Percentiles rank a stretch among this genome's conserved stretches.
phyloP scores from a whole-genome alignment of 2,797 vertebrate species.

The Chromis chromis region DNA sequence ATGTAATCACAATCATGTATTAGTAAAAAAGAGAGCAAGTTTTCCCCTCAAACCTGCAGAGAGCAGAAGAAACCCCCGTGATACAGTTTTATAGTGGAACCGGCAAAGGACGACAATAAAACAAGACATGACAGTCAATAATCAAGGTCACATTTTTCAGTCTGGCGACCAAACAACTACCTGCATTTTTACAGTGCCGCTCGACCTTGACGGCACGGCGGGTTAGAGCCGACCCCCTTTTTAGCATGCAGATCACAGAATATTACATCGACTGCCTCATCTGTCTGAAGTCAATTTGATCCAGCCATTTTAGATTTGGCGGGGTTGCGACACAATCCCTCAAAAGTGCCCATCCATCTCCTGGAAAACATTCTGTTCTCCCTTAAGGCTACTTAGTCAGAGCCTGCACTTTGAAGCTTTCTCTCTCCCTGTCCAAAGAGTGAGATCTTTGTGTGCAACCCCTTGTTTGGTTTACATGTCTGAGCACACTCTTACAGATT shows the following conservation, averaged over 20 bases:
- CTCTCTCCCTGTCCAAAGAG: slow-evolving; percentile 48
- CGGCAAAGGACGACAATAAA: slow-evolving; percentile 74
- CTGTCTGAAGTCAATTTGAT: slow-evolving; percentile 86
- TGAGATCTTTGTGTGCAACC: slow-evolving; percentile 60
- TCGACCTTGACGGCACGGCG: slow-evolving; percentile 79
- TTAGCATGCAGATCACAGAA: slow-evolving; percentile 86
- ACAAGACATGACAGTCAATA: slow-evolving; percentile 82
- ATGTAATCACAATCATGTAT: slow-evolving; percentile 26
- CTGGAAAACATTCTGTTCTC: slow-evolving; percentile 80
- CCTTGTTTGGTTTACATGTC: slow-evolving; percentile 76
- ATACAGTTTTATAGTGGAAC: slow-evolving; percentile 65
- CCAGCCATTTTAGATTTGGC: slow-evolving; percentile 85
- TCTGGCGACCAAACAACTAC: slow-evolving; percentile 82
- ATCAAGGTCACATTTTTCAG: slow-evolving; percentile 85
- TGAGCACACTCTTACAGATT: slow-evolving; percentile 66
- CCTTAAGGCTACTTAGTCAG: slow-evolving; percentile 78
- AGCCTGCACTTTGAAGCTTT: slow-evolving; percentile 63
- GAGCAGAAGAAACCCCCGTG: slow-evolving; percentile 26
- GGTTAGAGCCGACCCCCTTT: slow-evolving; percentile 79
- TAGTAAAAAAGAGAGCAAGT: slow-evolving; percentile 14
- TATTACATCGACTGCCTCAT: slow-evolving; percentile 85
- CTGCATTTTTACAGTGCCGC: slow-evolving; percentile 80
- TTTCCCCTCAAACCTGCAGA: slow-evolving; percentile 36
- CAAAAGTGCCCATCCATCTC: slow-evolving; percentile 84
- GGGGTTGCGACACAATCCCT: slow-evolving; percentile 83